These are phyloP conservation scores for Ceratina calcarata DNA, from an alignment of 1,140 invertebrate species.

Conservation along the genomic window DNA sequence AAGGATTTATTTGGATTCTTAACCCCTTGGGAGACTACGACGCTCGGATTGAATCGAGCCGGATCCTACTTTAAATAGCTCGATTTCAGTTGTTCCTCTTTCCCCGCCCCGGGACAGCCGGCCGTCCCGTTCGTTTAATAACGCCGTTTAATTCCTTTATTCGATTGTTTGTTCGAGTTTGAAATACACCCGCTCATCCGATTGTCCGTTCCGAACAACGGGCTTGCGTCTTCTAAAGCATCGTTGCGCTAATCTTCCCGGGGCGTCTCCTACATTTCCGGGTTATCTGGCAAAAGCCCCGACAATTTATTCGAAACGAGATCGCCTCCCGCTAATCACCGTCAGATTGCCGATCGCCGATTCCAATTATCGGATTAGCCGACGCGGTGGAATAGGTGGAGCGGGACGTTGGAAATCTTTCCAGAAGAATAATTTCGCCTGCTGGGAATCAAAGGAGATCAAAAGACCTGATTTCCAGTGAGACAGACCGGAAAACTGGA, in stretches of 20 bases:
- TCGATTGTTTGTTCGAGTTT: conserved; percentile 19
- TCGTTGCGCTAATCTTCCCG: not conserved
- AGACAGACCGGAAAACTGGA: conserved; percentile 26
- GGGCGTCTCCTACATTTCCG: not conserved
- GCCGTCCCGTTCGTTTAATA: conserved; percentile 29
- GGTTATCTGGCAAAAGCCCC: not conserved
- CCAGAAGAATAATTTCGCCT: not conserved
- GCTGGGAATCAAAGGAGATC: conserved; percentile 12
- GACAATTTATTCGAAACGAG: not conserved
- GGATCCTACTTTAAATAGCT: conserved; percentile 36
- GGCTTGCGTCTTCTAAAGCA: not conserved
- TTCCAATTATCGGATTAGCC: not conserved
- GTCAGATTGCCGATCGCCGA: not conserved
- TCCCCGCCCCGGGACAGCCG: not conserved
- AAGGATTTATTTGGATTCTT: conserved; percentile 50
- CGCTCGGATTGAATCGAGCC: conserved; percentile 23
- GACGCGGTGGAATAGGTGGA: no score
- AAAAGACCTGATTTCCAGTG: conserved; percentile 28
- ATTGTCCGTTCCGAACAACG: not conserved
- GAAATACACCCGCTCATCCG: not conserved
- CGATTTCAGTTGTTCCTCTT: not conserved
- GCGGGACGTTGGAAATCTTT: not conserved
- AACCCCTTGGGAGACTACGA: conserved; percentile 9
- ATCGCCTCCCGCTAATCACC: not conserved
- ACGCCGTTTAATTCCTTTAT: conserved; percentile 37